Evolutionary conservation across 2,113 vertebrate genomes (phyloP), one percentile per base, ranked within the genome.

Genomic region (Symphodus melops): DNA sequence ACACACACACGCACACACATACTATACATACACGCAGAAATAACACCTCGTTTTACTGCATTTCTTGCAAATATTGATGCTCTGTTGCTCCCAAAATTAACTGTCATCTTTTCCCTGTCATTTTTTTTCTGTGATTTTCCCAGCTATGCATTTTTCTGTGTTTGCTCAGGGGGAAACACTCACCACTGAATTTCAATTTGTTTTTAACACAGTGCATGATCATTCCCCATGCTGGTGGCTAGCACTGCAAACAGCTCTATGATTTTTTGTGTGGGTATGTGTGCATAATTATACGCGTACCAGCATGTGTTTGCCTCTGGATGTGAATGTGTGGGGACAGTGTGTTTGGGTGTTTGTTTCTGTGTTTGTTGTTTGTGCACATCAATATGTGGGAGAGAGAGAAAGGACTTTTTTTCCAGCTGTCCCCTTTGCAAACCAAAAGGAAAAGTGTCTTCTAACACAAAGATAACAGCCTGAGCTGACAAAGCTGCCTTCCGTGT

Each of bases 141-240:
- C 72, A 61, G 64, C 81, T 72, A 61, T 68, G 71, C 81, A 79
- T 88, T 90, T 92, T 82, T 82, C 48, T 28, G 8, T 70, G 72
- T 79, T 82, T 82, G 77, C 87, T 84, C 86, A 59, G 64, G 75
- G 77, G 75, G 80, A 62, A 88, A 91, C 76, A 81, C 84, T 92
- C 79, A 58, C 63, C 63, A 75, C 79, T 91, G 88, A 92, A 92
- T 93, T 93, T 93, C 86, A 91, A 91, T 93, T 92, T 92, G 82
- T 82, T 84, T 91, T 83, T 84, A 86, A 84, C 83, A 88, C 71
- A 87, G 76, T 84, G 71, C 84, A 81, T 87, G 82, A 90, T 88
- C 90, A 85, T 88, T 84, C 74, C 84, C 72, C 59, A 60, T 66
- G 56, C 79, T 81, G 75, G 37, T 88, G 82, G 72, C 79, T 67